Evolutionary conservation across 2,888 invertebrate species (phyloP).

Genomic region (Tenodera sinensis): DNA sequence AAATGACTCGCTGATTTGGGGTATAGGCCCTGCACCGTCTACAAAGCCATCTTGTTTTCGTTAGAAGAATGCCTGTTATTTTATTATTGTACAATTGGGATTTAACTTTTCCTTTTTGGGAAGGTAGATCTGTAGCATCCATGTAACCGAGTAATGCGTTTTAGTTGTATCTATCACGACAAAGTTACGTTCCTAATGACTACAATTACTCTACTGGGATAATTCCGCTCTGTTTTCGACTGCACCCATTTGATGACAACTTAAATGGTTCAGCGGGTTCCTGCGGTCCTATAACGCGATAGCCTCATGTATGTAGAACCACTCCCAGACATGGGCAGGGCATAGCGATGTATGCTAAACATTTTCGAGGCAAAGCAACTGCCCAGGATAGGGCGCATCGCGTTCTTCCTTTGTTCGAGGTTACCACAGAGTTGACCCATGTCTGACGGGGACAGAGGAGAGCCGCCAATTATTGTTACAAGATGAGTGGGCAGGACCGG

Average conservation of each 20-base stretch:
- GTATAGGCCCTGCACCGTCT: no score
- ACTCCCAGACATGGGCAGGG: constrained; percentile 8
- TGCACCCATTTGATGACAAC: not conserved
- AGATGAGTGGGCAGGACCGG: constrained; percentile 7
- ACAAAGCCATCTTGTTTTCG: no score
- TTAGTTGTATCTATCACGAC: no score
- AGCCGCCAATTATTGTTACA: constrained; percentile 15
- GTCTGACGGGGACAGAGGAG: constrained; percentile 10
- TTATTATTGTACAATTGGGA: no score
- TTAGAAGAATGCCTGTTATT: no score
- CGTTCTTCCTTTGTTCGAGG: constrained; percentile 15
- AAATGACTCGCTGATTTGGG: no score
- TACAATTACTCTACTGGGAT: not conserved
- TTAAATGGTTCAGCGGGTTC: not conserved
- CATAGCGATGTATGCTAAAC: constrained; percentile 14
- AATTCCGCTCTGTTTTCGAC: not conserved
- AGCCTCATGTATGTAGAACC: not conserved
- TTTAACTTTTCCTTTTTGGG: no score
- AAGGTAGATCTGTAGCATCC: not conserved
- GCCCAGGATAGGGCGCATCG: not conserved
- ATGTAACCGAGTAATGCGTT: not conserved
- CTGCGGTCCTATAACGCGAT: not conserved
- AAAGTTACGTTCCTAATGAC: not conserved
- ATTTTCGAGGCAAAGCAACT: not conserved
- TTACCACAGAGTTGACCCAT: constrained; percentile 14